A percentile compares a stretch with the other conserved stretches of the same genome.
phyloP scores from a whole-genome alignment of 2,113 vertebrate species.

The Gymnorhina tibicen region DNA sequence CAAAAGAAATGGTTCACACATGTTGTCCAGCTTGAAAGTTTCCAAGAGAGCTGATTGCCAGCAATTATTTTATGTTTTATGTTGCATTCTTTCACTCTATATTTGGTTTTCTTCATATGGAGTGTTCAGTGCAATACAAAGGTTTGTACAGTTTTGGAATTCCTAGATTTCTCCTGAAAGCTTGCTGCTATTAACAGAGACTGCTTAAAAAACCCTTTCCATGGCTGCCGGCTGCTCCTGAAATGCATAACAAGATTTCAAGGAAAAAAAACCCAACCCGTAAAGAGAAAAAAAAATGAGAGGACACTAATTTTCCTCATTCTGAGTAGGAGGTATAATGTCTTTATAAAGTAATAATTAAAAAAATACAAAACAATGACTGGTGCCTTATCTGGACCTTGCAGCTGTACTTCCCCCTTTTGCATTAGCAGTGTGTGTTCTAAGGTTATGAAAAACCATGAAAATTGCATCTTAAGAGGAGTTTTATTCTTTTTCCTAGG shows the following conservation, averaged over 20 bases:
- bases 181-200: slow-evolving; percentile 42
- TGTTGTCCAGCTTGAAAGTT: background rate
- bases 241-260: slow-evolving; percentile 46
- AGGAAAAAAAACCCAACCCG: background rate
- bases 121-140: slow-evolving; percentile 32
- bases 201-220: slow-evolving; percentile 59
- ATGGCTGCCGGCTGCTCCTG: slow-evolving; percentile 50
- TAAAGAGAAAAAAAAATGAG: background rate
- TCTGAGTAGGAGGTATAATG: slow-evolving; percentile 72
- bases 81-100: background rate
- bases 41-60: slow-evolving; percentile 1
- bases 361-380: slow-evolving; percentile 78
- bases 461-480: slow-evolving; percentile 80
- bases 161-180: slow-evolving; percentile 35
- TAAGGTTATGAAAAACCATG: slow-evolving; percentile 79
- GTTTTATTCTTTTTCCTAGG: slow-evolving; percentile 80
- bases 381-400: slow-evolving; percentile 72
- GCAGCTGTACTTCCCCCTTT: slow-evolving; percentile 72
- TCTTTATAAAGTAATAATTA: slow-evolving; percentile 82
- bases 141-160: slow-evolving; percentile 30
- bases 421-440: slow-evolving; percentile 67
- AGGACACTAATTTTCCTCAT: slow-evolving; percentile 67
- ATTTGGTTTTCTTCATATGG: slow-evolving; percentile 29
- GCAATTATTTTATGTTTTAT: slow-evolving; percentile 41
- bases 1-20: background rate